Percentiles rank a stretch among this genome's conserved stretches.
phyloP scores from a whole-genome alignment of 2,113 vertebrate genomes.

The Pimephales promelas region DNA sequence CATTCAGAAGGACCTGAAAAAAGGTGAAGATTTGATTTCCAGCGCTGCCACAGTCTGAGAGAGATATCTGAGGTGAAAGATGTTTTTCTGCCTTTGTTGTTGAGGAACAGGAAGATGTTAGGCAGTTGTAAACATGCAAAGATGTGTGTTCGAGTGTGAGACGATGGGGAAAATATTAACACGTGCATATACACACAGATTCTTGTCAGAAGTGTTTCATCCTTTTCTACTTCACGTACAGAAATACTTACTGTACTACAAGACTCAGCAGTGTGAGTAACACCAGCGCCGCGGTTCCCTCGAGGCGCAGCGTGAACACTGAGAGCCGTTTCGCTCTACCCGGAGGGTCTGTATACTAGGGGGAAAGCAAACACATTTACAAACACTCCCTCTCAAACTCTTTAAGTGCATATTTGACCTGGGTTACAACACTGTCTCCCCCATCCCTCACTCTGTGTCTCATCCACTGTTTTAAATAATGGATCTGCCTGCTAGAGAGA shows the following conservation, averaged over 20 bases:
- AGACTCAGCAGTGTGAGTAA: constrained; percentile 32
- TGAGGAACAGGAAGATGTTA: constrained; percentile 32
- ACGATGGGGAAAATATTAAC: constrained; percentile 25
- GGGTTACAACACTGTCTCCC: constrained; percentile 39
- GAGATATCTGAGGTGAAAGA: constrained; percentile 30
- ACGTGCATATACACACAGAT: not conserved
- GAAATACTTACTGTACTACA: constrained; percentile 36
- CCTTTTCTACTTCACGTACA: not conserved
- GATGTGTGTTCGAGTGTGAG: not conserved
- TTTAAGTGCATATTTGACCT: constrained; percentile 52
- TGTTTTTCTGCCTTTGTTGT: constrained; percentile 31
- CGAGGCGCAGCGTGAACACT: not conserved
- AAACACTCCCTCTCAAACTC: constrained; percentile 22
- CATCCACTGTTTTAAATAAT: constrained; percentile 57
- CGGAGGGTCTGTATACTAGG: not conserved
- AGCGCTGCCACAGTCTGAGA: constrained; percentile 9
- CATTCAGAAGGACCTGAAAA: constrained; percentile 31
- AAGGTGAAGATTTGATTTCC: constrained; percentile 51
- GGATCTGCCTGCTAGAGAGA: constrained; percentile 53
- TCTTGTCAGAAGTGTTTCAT: constrained; percentile 20
- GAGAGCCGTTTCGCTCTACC: constrained; percentile 7
- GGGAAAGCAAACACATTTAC: constrained; percentile 23
- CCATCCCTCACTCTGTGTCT: constrained; percentile 11
- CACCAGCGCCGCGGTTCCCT: not conserved
- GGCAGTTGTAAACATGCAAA: constrained; percentile 40